Conservation (phyloP, 2,797 vertebrate genomes). For the Varecia variegata region DNA sequence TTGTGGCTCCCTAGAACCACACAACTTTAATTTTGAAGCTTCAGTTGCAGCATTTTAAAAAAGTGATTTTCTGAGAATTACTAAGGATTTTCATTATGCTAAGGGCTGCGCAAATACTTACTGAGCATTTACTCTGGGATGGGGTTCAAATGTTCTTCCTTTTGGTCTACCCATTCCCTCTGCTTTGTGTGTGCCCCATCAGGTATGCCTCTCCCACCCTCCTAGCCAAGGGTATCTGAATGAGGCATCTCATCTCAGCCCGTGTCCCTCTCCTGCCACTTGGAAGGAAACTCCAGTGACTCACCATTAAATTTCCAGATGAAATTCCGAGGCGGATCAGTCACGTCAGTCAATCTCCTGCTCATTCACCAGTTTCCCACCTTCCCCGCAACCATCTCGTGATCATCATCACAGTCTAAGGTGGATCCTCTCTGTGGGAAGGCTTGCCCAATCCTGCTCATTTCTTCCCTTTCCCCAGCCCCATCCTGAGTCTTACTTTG, state of each 20-base stretch:
- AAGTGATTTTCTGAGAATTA: neutral
- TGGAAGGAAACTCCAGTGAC: neutral
- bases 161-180: neutral
- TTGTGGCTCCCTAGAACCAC: neutral
- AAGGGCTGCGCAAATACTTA: neutral
- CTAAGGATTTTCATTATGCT: neutral
- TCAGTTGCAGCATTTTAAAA: neutral
- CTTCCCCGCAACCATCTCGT: neutral
- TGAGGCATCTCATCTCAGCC: neutral
- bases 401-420: neutral
- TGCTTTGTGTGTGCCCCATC: neutral
- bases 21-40: neutral
- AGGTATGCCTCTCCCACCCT: rapidly evolving
- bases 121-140: neutral
- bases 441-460: neutral
- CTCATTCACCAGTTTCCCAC: neutral
- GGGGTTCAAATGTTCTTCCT: neutral
- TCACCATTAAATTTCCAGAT: neutral
- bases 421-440: neutral
- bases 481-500: neutral
- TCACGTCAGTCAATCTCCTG: neutral
- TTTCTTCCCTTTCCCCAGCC: neutral
- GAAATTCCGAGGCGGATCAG: neutral
- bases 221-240: rapidly evolving
- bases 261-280: neutral